Evolutionary conservation across 1,140 invertebrate genomes (phyloP), one percentile per base, ranked within the genome.

Genomic region (Phortica variegata): DNA sequence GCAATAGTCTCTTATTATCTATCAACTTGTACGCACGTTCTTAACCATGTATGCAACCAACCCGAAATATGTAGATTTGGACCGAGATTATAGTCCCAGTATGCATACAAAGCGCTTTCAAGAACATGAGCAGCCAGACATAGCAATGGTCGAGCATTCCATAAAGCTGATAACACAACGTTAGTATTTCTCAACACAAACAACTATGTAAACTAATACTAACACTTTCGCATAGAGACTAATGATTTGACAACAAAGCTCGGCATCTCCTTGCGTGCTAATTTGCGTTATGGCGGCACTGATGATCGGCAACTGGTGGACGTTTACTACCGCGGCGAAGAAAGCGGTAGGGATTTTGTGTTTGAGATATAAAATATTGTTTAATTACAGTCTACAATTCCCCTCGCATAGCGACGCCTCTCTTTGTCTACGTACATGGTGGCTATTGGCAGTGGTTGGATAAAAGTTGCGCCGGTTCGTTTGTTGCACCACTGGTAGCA

Each of bases 391-490:
- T n/a, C n/a, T n/a, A n/a, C n/a, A n/a, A n/a, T n/a, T n/a, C n/a
- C n/a, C n/a, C n/a, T n/a, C n/a, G n/a, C n/a, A n/a, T n/a, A n/a
- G n/a, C n/a, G n/a, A n/a, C 85, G 9, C 85, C 88, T 0, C 84
- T 91, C 34, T 82, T 90, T 38, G 79, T 90, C 2, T 91, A 83
- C 60, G 79, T 93, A 15, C 90, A 92, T 69, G 91, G 91, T 3
- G 91, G 90, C 15, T 91, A 87, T 60, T 93, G 90, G 90, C 86
- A 89, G 65, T 78, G 82, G 54, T 61, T 88, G 6, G 84, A 81
- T 18, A 83, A 85, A 56, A 83, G 86, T 26, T 56, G 83, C 5
- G 82, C 84, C 1, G 78, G 82, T 19, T 89, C 86, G 48, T 77
- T 82, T 13, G 87, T 85, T 0, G 61, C 74, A 3, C 79, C 84